phyloP scores from a whole-genome alignment of 2,113 vertebrate species.

The Lucifuga dentata region DNA sequence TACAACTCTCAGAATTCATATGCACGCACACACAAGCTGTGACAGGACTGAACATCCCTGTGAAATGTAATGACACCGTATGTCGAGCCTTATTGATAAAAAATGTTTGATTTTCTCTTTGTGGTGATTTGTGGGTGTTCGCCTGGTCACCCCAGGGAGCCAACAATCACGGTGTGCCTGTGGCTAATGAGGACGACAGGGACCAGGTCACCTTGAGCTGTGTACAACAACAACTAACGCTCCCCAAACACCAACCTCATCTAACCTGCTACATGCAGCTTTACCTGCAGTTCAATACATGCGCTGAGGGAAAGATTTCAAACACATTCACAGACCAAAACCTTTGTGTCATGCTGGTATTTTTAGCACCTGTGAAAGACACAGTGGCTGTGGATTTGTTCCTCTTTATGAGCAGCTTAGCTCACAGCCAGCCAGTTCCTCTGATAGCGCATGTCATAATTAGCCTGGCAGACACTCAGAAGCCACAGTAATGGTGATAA shows the following conservation, averaged over 20 bases:
- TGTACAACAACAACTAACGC: conserved; percentile 13
- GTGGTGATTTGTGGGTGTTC: conserved; percentile 11
- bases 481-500: conserved; percentile 69
- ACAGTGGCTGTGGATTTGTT: conserved; percentile 33
- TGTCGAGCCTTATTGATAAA: conserved; percentile 42
- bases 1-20: background rate
- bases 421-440: conserved; percentile 37
- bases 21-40: background rate
- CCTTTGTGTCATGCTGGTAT: conserved; percentile 14
- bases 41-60: background rate
- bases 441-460: conserved; percentile 48
- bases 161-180: conserved; percentile 9
- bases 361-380: conserved; percentile 49
- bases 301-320: no score
- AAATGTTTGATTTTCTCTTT: conserved; percentile 31
- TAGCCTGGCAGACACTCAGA: conserved; percentile 61
- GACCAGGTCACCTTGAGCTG: conserved; percentile 69
- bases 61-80: conserved; percentile 20
- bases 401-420: conserved; percentile 33
- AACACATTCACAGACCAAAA: conserved; percentile 13
- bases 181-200: conserved; percentile 45
- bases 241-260: conserved; percentile 18
- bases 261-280: conserved; percentile 5
- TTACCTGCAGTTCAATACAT: conserved; percentile 6
- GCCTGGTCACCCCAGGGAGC: conserved; percentile 32